Base-by-base conservation (phyloP, 2,113 vertebrate species). In the Epinephelus moara region DNA sequence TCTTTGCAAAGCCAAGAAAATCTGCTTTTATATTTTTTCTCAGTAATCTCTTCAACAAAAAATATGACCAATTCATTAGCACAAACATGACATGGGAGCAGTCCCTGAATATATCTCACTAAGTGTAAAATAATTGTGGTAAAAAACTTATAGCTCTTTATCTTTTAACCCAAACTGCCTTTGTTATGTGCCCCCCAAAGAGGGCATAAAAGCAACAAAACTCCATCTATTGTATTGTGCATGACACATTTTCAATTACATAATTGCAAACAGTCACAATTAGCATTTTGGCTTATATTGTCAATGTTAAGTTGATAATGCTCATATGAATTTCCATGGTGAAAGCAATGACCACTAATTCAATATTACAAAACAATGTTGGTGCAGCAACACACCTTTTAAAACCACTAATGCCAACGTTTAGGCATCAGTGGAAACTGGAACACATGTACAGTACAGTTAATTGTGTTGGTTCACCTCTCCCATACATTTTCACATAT, bases 141-240 rank as follows among this genome's bases (percentile, higher is more conserved):
- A 27, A 30, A 30, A 19, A 59, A 61, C 27, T 61, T 3, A 61
- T 33, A 30, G 9, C 17, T 33, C 25, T 33, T 33, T 59, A 59
- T 25, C 57, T 60, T 2, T 19, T 61, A 61, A 18, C 25, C 55
- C 37, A 61, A 74, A 74, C n/a, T 82, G 79, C n/a, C 57, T 75
- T 75, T 55, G 19, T 40, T 11, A 61, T 59, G 50, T 53, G 19
- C 11, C 27, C 72, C 87, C 80, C 6, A 69, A 75, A 87, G 75
- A 40, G 42, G 74, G 84, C 64, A 73, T 60, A 66, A 57, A 25
- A 49, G 23, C 19, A 49, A 76, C 57, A 82, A 13, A 23, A 70
- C 67, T 66, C 17, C 18, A 60, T n/a, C 19, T 60, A 6, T 3
- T 55, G 52, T 9, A 23, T 67, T 70, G n/a, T 52, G 37, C 27